Base-by-base conservation (phyloP, 2,888 invertebrate species). In the Magallana nippona region DNA sequence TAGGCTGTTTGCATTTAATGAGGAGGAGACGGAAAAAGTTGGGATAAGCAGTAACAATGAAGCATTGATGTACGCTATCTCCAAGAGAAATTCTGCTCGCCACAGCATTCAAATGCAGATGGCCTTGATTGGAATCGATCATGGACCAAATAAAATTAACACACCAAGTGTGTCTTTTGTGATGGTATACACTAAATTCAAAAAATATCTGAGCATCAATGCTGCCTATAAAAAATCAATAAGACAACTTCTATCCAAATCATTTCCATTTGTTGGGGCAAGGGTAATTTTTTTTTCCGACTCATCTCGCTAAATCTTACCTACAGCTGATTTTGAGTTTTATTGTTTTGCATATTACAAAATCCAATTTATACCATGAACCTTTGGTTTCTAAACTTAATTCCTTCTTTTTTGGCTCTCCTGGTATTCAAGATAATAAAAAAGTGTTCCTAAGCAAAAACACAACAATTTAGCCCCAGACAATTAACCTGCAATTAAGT, bases 401-500 rank as follows among this genome's bases (percentile, higher is more conserved):
- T n/a, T 15, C n/a, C 5, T 17, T 27, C 71, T 27, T 71, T 32
- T 71, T 71, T 71, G 13, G 5, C 11, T 71, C 71, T 17, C 15
- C 22, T 27, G 15, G 15, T 60, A n/a, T 60, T 71, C 15, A 27
- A 22, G 32, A 63, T 63, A 32, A 71, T 22, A 32, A 71, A 22
- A 71, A 71, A 71, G 15, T 71, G 71, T 71, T 71, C 27, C 60
- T 22, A 15, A 11, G 32, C 22, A 27, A 71, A 71, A 71, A 71
- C 10, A 17, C 27, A 27, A 10, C 32, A 27, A 71, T 22, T 22
- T 71, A 19, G 15, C 22, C 71, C 32, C 27, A 22, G 27, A 71
- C 71, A 71, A 71, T 71, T 71, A 71, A 71, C 71, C 71, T 71
- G 71, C 71, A 71, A 71, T 71, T 71, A 71, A 71, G 71, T 71